Base-by-base conservation (phyloP, 53 echinoderm and acorn worm species). In the Astropecten irregularis region DNA sequence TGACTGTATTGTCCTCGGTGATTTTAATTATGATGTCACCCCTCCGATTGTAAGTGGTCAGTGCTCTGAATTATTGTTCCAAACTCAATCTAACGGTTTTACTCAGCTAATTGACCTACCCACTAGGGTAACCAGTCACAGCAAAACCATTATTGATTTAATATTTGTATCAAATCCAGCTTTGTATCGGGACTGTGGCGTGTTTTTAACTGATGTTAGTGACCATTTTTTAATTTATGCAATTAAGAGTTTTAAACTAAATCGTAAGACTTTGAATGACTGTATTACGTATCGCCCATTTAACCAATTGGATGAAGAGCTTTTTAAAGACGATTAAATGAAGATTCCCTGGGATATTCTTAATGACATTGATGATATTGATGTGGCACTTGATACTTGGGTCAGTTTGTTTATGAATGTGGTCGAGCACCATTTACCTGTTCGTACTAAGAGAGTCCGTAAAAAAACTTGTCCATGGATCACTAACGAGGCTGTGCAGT, bases 221-320 rank as follows among this genome's bases (percentile, higher is more conserved):
- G 67, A 67, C 37, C 67, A 67, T 67, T 67, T 23, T 67, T 37
- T 67, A 34, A 62, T 22, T 62, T 62, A 62, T 15, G 67, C 37
- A 35, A 30, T 67, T 2, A 67, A 39, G 37, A 10, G 19, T 37
- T 30, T 39, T 35, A 67, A 67, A 27, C 26, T 3, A 9, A 67
- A 8, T 50, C 15, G 3, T 4, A 36, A 67, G n/a, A 2, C 16
- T 23, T 35, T 9, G 33, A 35, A 35, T 37, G 37, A 35, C 19
- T 21, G 33, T 11, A 37, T 67, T 5, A 39, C 33, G 7, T 36
- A 67, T 30, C 38, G 67, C 19, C 37, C 67, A 7, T 32, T 37
- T 35, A 50, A 50, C 16, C 50, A 50, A 18, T 19, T 50, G 15
- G 50, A 50, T 50, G 50, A 50, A 19, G 16, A 50, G 15, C 15